These are phyloP conservation scores for Thunnus thynnus DNA, from an alignment of 2,113 vertebrate species.

Conservation along the genomic window DNA sequence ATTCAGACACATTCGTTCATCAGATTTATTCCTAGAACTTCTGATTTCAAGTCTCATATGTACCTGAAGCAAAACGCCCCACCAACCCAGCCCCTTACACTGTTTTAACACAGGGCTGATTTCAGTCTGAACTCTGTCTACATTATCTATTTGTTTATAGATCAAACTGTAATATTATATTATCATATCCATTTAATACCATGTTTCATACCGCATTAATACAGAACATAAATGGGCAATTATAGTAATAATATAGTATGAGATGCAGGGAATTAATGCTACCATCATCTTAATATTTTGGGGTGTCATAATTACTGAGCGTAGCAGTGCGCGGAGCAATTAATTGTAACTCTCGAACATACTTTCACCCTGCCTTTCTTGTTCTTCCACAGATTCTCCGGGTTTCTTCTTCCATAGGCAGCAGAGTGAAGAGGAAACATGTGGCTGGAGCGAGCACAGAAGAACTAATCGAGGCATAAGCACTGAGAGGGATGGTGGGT, in stretches of 20 bases:
- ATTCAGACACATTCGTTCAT: background rate
- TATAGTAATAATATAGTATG: slow-evolving; percentile 43
- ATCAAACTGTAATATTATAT: background rate
- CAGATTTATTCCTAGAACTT: background rate
- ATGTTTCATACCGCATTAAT: slow-evolving; percentile 13
- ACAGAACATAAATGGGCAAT: slow-evolving; percentile 25
- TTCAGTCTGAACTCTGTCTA: too few species aligned
- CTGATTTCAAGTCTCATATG: too few species aligned
- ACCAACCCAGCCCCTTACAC: too few species aligned
- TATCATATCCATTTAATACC: background rate
- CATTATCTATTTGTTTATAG: too few species aligned
- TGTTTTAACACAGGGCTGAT: too few species aligned
- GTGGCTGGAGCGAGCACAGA: slow-evolving; percentile 1
- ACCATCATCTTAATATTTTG: slow-evolving; percentile 35
- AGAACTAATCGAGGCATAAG: slow-evolving; percentile 15
- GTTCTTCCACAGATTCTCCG: background rate
- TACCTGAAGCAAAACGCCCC: too few species aligned
- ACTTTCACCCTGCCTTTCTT: slow-evolving; percentile 7
- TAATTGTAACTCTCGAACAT: slow-evolving; percentile 49
- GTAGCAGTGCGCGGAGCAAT: background rate
- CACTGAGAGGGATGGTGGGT: slow-evolving; percentile 4
- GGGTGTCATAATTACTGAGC: slow-evolving; percentile 31
- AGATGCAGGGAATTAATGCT: slow-evolving; percentile 29
- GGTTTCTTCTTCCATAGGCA: slow-evolving; percentile 6
- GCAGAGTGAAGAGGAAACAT: slow-evolving; percentile 15